Conservation (phyloP, 2,113 vertebrate genomes). For the Tricholaema leucomelas region DNA sequence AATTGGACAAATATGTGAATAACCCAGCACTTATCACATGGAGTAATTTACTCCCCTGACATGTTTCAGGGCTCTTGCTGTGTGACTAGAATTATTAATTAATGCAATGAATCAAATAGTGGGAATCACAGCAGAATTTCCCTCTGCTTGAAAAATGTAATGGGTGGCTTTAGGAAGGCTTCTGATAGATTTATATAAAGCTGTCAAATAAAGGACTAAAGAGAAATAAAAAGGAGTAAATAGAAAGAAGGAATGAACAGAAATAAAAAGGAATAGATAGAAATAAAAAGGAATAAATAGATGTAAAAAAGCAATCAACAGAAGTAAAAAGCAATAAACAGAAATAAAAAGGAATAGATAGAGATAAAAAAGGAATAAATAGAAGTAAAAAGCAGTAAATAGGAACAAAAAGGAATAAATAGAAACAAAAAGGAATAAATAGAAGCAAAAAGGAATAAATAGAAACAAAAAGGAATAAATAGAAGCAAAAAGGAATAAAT, state of each 20-base stretch:
- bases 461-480: no score
- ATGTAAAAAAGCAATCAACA: neutral
- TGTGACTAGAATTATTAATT: slow-evolving; percentile 3
- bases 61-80: neutral
- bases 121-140: neutral
- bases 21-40: neutral
- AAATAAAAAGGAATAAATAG: neutral
- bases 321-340: no score
- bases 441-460: neutral
- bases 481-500: no score
- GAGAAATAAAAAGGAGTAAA: neutral
- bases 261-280: no score
- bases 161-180: neutral
- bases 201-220: neutral
- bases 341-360: neutral
- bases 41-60: neutral
- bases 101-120: neutral
- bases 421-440: neutral
- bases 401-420: no score
- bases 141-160: neutral
- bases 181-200: neutral
- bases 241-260: neutral
- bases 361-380: neutral
- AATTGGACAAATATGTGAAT: slow-evolving; percentile 12
- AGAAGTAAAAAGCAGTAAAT: no score